phyloP scores from a whole-genome alignment of 2,797 vertebrate species.

The Dipus sagitta region DNA sequence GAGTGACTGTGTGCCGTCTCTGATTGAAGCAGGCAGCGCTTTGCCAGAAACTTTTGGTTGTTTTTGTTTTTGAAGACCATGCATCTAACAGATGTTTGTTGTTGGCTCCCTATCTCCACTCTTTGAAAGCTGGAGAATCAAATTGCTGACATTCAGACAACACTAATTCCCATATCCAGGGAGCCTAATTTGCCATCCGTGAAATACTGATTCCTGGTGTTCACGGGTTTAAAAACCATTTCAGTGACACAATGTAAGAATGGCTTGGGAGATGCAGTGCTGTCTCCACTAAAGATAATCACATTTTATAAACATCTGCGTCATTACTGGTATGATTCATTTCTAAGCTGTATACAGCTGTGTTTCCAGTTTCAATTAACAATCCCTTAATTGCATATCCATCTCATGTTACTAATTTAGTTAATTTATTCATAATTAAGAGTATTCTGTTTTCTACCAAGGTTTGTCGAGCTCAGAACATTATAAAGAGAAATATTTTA shows the following conservation, averaged over 20 bases:
- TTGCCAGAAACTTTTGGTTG: constrained; percentile 80
- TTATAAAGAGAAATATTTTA: constrained; percentile 85
- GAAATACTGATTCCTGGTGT: constrained; percentile 88
- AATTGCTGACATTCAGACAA: constrained; percentile 89
- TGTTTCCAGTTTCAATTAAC: constrained; percentile 92
- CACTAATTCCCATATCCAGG: constrained; percentile 89
- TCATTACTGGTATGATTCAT: constrained; percentile 91
- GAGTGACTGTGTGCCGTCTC: constrained; percentile 69
- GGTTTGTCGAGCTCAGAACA: constrained; percentile 87
- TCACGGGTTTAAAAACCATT: constrained; percentile 88
- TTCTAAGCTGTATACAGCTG: constrained; percentile 90
- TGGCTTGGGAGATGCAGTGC: constrained; percentile 86
- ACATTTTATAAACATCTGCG: constrained; percentile 91
- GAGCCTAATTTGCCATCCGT: constrained; percentile 88
- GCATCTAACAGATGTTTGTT: constrained; percentile 87
- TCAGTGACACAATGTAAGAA: constrained; percentile 88
- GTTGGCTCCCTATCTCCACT: constrained; percentile 87
- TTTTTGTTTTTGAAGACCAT: constrained; percentile 79
- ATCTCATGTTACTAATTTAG: constrained; percentile 91
- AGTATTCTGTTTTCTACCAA: constrained; percentile 89
- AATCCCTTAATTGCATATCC: constrained; percentile 90
- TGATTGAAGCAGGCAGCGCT: constrained; percentile 73
- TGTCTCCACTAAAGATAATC: constrained; percentile 89
- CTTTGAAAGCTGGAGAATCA: constrained; percentile 88
- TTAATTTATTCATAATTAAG: constrained; percentile 93